Evolutionary conservation across 2,888 invertebrate species (phyloP), one percentile per base, ranked within the genome.

Genomic region (Rotaria magnacalcarata): DNA sequence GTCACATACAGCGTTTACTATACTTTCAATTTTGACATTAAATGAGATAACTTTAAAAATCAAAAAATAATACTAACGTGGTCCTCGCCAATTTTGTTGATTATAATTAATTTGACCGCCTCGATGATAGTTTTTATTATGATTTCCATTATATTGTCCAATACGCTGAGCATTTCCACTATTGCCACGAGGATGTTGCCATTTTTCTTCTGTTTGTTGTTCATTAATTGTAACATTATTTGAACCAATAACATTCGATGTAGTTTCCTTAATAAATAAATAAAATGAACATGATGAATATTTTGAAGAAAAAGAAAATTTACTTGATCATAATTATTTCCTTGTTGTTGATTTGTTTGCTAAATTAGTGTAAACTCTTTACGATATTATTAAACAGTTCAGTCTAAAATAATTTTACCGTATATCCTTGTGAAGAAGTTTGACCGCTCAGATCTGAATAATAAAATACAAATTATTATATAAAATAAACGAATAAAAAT

Each of bases 71-170:
- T 11, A 67, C 67, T 27, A 19, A 67, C 67, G 67, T 34, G 34
- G 67, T 67, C 67, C 67, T 67, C 67, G 34, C 67, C 67, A 67
- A 27, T 67, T 34, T 41, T 67, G 67, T 67, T 27, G 27, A 67
- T 34, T 67, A 7, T 67, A 67, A 67, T 67, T 34, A 67, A 16
- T 11, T 41, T 16, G 27, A 6, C 16, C 41, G 7, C 67, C 67
- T 19, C 67, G 67, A 67, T 19, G 14, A 67, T 34, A 34, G 16
- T 67, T 67, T 41, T 14, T 67, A 7, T 67, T 34, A n/a, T 5
- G 14, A 67, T 2, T 67, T 67, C 34, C 67, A 34, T 67, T 27
- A 34, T 19, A 67, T 34, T 67, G 67, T 67, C 19, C 67, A 67
- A 16, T 34, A 14, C 67, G 67, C n/a, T 67, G 34, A 19, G 5